Evolutionary conservation across 2,113 vertebrate species (phyloP), one percentile per base, ranked within the genome.

Genomic region (Notiomystis cincta): DNA sequence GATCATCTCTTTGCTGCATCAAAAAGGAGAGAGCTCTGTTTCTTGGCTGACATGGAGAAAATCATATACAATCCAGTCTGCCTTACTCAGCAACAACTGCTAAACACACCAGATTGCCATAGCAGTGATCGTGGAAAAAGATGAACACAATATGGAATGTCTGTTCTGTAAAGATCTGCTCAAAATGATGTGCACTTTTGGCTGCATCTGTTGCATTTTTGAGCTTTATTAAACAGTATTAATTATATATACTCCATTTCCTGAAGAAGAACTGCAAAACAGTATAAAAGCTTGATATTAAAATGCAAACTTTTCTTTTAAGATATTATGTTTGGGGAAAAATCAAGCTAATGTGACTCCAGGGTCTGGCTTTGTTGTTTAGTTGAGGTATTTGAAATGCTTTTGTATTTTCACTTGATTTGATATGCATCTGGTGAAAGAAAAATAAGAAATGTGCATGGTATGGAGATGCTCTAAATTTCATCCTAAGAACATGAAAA

Each of bases 61-160:
- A 97, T 97, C 96, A 96, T 65, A 95, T 92, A 96, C 96, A 94
- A 97, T 96, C 96, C 93, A 93, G 94, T 97, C 96, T 97, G 95
- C 96, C 95, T 97, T 91, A 97, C 92, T 97, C 96, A 97, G 96
- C 97, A 97, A 95, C 95, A 95, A 97, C 96, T 96, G 96, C 90
- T 97, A 95, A 94, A 94, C 86, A 93, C 69, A 97, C 85, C 96
- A 98, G 97, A 97, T 97, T 97, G 97, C 87, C 95, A 97, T 92
- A 96, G 96, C 92, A 96, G 89, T 87, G 97, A 96, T 89, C 83
- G 88, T 89, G 91, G 94, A 88, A 97, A 97, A 98, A 96, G 95
- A 97, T 93, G 98, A 97, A 97, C 94, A 95, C 96, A 97, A 98
- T 97, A 97, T 97, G 96, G 96, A 92, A 96, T 95, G 96, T 98